A percentile compares a stretch with the other conserved stretches of the same genome.
phyloP scores from a whole-genome alignment of 2,113 vertebrate species.

The Alethe diademata region DNA sequence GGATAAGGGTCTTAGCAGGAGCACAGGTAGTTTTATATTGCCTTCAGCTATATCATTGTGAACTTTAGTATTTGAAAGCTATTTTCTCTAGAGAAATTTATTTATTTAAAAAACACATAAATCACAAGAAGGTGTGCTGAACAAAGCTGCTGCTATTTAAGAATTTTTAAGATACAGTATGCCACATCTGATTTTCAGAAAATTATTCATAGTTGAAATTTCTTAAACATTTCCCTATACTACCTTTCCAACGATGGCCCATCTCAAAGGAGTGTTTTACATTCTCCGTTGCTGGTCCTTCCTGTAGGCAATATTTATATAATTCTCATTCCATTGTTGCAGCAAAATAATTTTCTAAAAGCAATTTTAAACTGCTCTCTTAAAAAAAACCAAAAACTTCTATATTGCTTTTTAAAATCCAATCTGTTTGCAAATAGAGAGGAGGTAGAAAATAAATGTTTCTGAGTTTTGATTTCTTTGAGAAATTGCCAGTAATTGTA shows the following conservation, averaged over 20 bases:
- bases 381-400: neutral
- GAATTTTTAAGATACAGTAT: neutral
- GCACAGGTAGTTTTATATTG: neutral
- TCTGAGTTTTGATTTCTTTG: neutral
- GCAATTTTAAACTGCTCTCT: neutral
- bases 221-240: neutral
- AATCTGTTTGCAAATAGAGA: neutral
- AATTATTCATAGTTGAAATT: neutral
- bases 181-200: neutral
- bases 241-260: neutral
- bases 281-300: neutral
- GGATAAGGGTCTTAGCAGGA: neutral
- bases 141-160: neutral
- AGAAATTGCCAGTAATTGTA: conserved; percentile 24
- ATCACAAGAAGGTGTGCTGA: neutral
- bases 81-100: neutral
- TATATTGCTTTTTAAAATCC: neutral
- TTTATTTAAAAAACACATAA: neutral
- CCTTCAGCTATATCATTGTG: neutral
- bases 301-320: neutral
- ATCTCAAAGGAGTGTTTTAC: neutral
- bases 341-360: conserved; percentile 13
- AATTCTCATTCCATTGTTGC: neutral
- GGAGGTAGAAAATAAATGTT: neutral
- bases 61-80: neutral